A percentile compares a stretch with the other conserved stretches of the same genome.
Evolutionary conservation across 2,113 vertebrate species (phyloP).

Genomic region (Anser brachyrhynchus): DNA sequence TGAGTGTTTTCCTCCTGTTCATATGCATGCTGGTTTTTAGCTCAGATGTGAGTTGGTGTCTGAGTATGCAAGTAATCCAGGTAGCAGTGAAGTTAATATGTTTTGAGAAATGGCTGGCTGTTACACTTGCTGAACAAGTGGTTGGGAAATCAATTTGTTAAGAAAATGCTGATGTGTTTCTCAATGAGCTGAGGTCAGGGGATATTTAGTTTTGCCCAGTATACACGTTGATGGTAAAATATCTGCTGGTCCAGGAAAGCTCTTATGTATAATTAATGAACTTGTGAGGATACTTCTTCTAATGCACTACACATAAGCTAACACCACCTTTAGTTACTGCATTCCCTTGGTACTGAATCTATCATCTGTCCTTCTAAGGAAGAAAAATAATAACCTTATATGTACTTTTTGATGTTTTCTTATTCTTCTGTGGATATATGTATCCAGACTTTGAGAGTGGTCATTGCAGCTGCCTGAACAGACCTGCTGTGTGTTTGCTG

Average conservation of each 20-base stretch:
- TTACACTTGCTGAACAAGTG: not conserved
- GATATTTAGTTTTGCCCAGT: not conserved
- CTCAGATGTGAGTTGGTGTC: not conserved
- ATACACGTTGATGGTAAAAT: not conserved
- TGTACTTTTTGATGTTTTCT: not conserved
- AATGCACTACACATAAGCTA: not conserved
- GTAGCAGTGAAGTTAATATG: not conserved
- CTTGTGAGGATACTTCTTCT: not conserved
- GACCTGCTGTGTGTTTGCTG: not conserved
- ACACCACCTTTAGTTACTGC: not conserved
- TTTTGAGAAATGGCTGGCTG: not conserved
- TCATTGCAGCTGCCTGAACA: not conserved
- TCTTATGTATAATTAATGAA: not conserved
- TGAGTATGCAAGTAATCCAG: not conserved
- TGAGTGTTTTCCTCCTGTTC: not conserved
- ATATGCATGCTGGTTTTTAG: not conserved
- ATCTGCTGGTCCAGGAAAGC: not conserved
- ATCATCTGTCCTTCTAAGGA: not conserved
- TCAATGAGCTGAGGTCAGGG: not conserved
- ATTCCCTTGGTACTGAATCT: not conserved
- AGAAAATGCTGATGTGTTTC: not conserved
- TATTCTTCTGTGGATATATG: not conserved
- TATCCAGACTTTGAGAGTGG: not conserved
- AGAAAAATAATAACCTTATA: not conserved
- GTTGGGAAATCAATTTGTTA: not conserved